Evolutionary conservation across 2,888 invertebrate species (phyloP).

Genomic region (Neoascia interrupta): DNA sequence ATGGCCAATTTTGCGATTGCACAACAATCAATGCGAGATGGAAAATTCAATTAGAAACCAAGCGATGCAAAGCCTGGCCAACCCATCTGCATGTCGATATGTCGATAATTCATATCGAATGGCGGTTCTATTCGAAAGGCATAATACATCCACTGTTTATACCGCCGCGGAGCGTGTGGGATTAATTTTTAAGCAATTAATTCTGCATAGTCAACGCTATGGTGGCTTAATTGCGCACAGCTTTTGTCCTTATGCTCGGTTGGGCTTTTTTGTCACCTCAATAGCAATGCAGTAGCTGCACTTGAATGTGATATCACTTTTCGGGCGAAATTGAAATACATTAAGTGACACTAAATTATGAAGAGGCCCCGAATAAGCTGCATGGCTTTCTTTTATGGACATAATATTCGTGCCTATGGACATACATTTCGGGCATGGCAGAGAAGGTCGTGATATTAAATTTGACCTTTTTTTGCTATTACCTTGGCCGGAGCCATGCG

Average conservation of each 20-base stretch:
- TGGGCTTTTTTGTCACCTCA: slow-evolving; percentile 22
- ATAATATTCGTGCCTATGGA: background rate
- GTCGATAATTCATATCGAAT: slow-evolving; percentile 45
- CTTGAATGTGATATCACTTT: slow-evolving; percentile 39
- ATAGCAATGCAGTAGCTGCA: background rate
- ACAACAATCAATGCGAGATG: slow-evolving; percentile 51
- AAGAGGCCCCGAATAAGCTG: slow-evolving; percentile 14
- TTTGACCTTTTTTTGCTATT: slow-evolving; percentile 40
- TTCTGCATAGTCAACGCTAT: slow-evolving; percentile 45
- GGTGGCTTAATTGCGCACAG: slow-evolving; percentile 36
- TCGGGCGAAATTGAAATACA: slow-evolving; percentile 43
- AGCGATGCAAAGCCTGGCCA: background rate
- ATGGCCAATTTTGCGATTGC: slow-evolving; percentile 46
- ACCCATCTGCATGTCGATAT: slow-evolving; percentile 42
- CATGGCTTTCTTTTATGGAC: background rate
- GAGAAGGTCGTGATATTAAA: slow-evolving; percentile 29
- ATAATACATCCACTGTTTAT: background rate
- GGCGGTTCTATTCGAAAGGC: background rate
- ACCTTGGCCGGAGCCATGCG: slow-evolving; percentile 23
- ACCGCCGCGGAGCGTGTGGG: slow-evolving; percentile 9
- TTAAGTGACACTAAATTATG: slow-evolving; percentile 51
- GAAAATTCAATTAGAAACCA: slow-evolving; percentile 61
- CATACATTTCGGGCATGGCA: background rate
- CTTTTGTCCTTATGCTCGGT: slow-evolving; percentile 25
- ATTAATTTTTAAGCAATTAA: slow-evolving; percentile 64